phyloP scores from a whole-genome alignment of 64 coral and sea anemone species.

The Montipora sp. region DNA sequence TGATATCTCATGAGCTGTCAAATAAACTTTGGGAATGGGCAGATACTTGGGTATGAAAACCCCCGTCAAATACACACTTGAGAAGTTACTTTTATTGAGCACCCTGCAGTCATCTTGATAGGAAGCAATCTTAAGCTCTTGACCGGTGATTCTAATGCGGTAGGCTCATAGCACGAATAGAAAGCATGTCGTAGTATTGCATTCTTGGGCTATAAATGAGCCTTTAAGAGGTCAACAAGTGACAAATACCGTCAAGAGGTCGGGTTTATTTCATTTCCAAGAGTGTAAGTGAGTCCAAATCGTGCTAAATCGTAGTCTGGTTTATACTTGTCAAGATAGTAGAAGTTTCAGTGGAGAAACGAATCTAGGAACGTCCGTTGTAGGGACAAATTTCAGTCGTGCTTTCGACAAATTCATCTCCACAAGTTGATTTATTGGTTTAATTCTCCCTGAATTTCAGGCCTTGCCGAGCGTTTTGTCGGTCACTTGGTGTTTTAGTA shows the following conservation, averaged over 20 bases:
- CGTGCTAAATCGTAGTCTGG: background rate
- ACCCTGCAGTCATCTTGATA: background rate
- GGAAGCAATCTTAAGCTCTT: background rate
- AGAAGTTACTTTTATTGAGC: background rate
- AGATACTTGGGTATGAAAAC: background rate
- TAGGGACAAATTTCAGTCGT: background rate
- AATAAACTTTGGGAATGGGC: background rate
- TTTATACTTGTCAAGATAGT: background rate
- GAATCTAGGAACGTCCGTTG: background rate
- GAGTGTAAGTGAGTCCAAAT: constrained; percentile 14
- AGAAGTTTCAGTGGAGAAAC: background rate
- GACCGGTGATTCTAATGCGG: background rate
- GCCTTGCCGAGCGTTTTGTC: constrained; percentile 12
- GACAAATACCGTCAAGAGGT: constrained; percentile 21
- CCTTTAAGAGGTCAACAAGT: constrained; percentile 41
- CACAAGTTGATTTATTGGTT: background rate
- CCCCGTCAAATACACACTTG: background rate
- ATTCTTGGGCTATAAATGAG: background rate
- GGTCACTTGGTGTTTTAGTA: background rate
- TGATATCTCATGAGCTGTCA: constrained; percentile 26
- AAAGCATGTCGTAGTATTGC: background rate
- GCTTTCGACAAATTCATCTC: background rate
- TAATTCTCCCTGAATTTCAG: background rate
- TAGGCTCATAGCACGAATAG: background rate
- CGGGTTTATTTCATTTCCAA: constrained; percentile 41